phyloP scores from a whole-genome alignment of 2,888 invertebrate species.

The Ichneumoninae sp. region DNA sequence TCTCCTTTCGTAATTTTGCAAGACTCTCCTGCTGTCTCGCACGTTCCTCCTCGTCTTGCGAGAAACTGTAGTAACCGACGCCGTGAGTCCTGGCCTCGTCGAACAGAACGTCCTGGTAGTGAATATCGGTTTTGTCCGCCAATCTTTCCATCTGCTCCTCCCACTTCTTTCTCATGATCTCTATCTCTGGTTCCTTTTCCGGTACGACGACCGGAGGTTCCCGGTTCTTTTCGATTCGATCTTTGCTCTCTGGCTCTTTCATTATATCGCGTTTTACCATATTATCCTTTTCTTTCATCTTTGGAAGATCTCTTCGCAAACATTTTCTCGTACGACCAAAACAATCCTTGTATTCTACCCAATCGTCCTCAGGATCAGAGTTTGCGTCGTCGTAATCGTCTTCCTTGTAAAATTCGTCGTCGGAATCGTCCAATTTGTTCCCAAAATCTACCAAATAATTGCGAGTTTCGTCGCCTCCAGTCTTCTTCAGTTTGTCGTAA shows the following conservation, averaged over 20 bases:
- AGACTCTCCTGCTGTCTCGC: slow-evolving; percentile 92
- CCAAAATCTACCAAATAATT: slow-evolving; percentile 81
- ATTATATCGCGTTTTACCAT: slow-evolving; percentile 76
- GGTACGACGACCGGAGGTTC: slow-evolving; percentile 56
- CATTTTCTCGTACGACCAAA: slow-evolving; percentile 95
- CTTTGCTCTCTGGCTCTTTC: slow-evolving; percentile 60
- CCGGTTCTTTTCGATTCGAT: slow-evolving; percentile 70
- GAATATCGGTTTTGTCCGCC: slow-evolving; percentile 90
- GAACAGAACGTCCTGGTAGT: slow-evolving; percentile 96
- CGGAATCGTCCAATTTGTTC: slow-evolving; percentile 75
- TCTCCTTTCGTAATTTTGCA: slow-evolving; percentile 89
- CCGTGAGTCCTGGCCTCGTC: slow-evolving; percentile 97
- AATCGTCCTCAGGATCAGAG: slow-evolving; percentile 84
- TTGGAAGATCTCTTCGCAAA: slow-evolving; percentile 90
- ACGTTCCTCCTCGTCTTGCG: slow-evolving; percentile 92
- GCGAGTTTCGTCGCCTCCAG: slow-evolving; percentile 73
- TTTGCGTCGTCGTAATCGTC: slow-evolving; percentile 72
- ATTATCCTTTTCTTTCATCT: slow-evolving; percentile 88
- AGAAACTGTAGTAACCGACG: slow-evolving; percentile 96
- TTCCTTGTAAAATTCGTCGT: slow-evolving; percentile 64
- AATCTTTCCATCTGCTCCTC: slow-evolving; percentile 92
- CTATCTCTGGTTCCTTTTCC: slow-evolving; percentile 82
- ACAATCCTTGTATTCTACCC: slow-evolving; percentile 95
- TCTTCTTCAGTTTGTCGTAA: slow-evolving; percentile 78
- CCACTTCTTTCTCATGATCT: slow-evolving; percentile 93